phyloP scores from a whole-genome alignment of 1,140 invertebrate genomes.

The Drosophila pruinosa region DNA sequence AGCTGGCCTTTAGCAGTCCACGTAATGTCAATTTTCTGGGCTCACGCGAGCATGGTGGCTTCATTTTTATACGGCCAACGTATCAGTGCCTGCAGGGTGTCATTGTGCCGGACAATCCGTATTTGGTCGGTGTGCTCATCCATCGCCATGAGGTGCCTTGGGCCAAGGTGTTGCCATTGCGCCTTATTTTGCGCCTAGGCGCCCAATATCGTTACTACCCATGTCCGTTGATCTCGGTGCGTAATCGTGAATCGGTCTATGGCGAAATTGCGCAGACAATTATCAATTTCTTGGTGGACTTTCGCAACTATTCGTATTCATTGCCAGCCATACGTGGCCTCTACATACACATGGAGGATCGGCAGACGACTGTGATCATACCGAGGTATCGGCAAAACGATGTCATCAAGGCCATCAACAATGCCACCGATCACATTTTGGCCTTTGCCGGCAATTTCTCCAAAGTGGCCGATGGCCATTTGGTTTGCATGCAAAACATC shows the following conservation, averaged over 20 bases:
- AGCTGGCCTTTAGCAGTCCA: slow-evolving; percentile 88
- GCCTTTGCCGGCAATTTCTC: slow-evolving; percentile 93
- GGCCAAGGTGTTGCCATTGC: slow-evolving; percentile 89
- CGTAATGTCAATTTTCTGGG: slow-evolving; percentile 87
- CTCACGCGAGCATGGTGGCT: slow-evolving; percentile 92
- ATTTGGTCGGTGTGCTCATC: slow-evolving; percentile 91
- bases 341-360: slow-evolving; percentile 93
- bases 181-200: slow-evolving; percentile 89
- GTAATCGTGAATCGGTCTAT: slow-evolving; percentile 91
- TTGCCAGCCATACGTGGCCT: slow-evolving; percentile 90
- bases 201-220: slow-evolving; percentile 95
- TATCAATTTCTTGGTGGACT: slow-evolving; percentile 94
- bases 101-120: slow-evolving; percentile 89
- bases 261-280: slow-evolving; percentile 95
- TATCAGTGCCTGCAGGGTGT: slow-evolving; percentile 93
- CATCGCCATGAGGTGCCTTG: slow-evolving; percentile 95
- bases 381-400: slow-evolving; percentile 93
- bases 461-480: slow-evolving; percentile 91
- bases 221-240: slow-evolving; percentile 91
- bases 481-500: slow-evolving; percentile 93
- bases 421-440: slow-evolving; percentile 92
- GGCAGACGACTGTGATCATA: slow-evolving; percentile 90
- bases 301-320: slow-evolving; percentile 93
- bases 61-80: slow-evolving; percentile 91
- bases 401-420: slow-evolving; percentile 91